Base-by-base conservation (phyloP, 2,888 invertebrate species). In the Drosophila antonietae region DNA sequence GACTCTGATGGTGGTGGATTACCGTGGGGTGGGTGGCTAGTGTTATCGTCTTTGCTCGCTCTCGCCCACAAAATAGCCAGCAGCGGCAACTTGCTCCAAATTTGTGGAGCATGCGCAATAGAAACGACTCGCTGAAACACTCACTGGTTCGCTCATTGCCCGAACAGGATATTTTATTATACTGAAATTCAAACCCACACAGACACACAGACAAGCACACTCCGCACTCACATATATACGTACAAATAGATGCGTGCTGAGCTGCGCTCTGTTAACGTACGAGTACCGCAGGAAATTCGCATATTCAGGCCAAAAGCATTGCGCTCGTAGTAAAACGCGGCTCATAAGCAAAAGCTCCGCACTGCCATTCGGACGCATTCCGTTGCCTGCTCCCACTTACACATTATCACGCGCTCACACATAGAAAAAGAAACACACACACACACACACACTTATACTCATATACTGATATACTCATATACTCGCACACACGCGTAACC, bases 81-180 rank as follows among this genome's bases (percentile, higher is more conserved):
- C 76, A 83, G 83, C 83, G 79, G 68, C 73, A 70, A 79, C 67
- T 79, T 84, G 88, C 83, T 84, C 84, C 79, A 88, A 87, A 84
- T 84, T 85, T 73, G 28, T 56, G 23, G 65, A 47, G 73, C 79
- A 75, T 79, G 88, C 84, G 84, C 86, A 79, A 47, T 69, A 55
- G 20, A 44, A 44, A n/a, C 18, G 18, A 47, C 10, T n/a, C 60
- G 37, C 58, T 66, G 60, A 55, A 57, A 57, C 51, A 61, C 62
- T 56, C 62, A 53, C 51, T 80, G 74, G 60, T 75, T 73, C 60
- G 70, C 70, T 78, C 67, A 74, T 53, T 60, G 68, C 62, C 74
- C 74, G 80, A 87, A 89, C 88, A 90, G 90, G 91, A 90, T 90
- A 91, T 91, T 91, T 90, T 90, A 91, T 91, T 91, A 90, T 91